A percentile compares a stretch with the other conserved stretches of the same genome.
Evolutionary conservation across 2,113 vertebrate species (phyloP).

Genomic region (Arothron firmamentum): DNA sequence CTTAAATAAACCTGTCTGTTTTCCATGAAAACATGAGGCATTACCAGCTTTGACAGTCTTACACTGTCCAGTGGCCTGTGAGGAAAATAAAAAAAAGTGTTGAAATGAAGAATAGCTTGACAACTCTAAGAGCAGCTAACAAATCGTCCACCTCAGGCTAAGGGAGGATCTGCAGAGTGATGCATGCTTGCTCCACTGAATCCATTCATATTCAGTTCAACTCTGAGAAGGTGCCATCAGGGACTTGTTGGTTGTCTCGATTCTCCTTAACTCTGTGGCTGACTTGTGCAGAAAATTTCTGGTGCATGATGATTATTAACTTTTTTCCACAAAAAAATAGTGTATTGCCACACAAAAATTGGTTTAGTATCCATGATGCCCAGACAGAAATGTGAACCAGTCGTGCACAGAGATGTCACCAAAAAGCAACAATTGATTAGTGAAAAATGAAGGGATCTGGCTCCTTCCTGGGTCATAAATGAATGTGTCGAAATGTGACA

Average conservation of each 20-base stretch:
- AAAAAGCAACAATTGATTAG: conserved; percentile 45
- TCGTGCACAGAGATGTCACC: conserved; percentile 22
- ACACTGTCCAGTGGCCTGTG: conserved; percentile 54
- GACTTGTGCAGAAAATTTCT: conserved; percentile 7
- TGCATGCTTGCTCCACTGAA: conserved; percentile 49
- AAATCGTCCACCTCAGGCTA: conserved; percentile 48
- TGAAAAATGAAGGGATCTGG: conserved; percentile 44
- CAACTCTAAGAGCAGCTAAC: conserved; percentile 46
- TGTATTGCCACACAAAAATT: conserved; percentile 2
- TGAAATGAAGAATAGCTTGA: conserved; percentile 44
- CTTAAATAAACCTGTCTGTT: background rate
- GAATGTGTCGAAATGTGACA: conserved; percentile 38
- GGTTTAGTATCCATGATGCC: conserved; percentile 19
- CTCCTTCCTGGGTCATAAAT: conserved; percentile 34
- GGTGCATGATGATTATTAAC: too few species aligned
- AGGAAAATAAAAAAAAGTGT: conserved; percentile 21
- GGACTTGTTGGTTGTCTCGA: conserved; percentile 25
- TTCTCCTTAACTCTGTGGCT: conserved; percentile 16
- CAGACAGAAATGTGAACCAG: conserved; percentile 23
- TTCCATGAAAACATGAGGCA: conserved; percentile 32
- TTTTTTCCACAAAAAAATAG: too few species aligned
- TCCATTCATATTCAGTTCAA: conserved; percentile 16
- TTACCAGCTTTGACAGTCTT: conserved; percentile 50
- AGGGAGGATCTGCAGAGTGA: conserved; percentile 40
- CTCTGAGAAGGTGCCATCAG: conserved; percentile 14